Evolutionary conservation across 2,797 vertebrate species (phyloP).

Genomic region (Chaunax sp.): DNA sequence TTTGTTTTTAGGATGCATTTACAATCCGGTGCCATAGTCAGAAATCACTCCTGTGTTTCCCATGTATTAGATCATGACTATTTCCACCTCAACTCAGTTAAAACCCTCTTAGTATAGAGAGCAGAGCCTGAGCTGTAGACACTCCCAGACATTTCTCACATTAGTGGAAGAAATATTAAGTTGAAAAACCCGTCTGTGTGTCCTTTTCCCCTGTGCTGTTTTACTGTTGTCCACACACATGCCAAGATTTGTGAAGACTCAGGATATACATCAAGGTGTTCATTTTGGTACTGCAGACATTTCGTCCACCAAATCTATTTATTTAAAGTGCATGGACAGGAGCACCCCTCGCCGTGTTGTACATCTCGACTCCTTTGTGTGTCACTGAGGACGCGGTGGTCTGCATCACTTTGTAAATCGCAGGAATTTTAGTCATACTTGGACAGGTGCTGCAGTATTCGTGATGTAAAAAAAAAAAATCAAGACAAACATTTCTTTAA

Average conservation of each 20-base stretch:
- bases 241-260: slow-evolving; percentile 72
- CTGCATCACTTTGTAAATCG: slow-evolving; percentile 78
- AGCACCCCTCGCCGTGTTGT: slow-evolving; percentile 32
- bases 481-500: slow-evolving; percentile 36
- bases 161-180: slow-evolving; percentile 21
- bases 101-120: slow-evolving; percentile 1
- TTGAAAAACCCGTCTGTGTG: slow-evolving; percentile 36
- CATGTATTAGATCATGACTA: not conserved
- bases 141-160: slow-evolving; percentile 31
- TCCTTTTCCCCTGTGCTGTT: slow-evolving; percentile 31
- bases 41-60: slow-evolving; percentile 30
- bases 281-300: slow-evolving; percentile 27
- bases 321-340: slow-evolving; percentile 49
- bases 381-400: slow-evolving; percentile 72
- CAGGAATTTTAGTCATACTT: slow-evolving; percentile 37
- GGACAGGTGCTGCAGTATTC: slow-evolving; percentile 70
- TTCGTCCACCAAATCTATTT: slow-evolving; percentile 46
- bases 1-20: slow-evolving; percentile 42
- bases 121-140: slow-evolving; percentile 31
- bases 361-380: slow-evolving; percentile 63
- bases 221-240: slow-evolving; percentile 48
- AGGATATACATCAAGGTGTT: slow-evolving; percentile 67
- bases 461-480: slow-evolving; percentile 46
- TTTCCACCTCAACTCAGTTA: slow-evolving; percentile 3
- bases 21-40: slow-evolving; percentile 52